Evolutionary conservation across 2,888 invertebrate species (phyloP).

Genomic region (Ariolimax columbianus): DNA sequence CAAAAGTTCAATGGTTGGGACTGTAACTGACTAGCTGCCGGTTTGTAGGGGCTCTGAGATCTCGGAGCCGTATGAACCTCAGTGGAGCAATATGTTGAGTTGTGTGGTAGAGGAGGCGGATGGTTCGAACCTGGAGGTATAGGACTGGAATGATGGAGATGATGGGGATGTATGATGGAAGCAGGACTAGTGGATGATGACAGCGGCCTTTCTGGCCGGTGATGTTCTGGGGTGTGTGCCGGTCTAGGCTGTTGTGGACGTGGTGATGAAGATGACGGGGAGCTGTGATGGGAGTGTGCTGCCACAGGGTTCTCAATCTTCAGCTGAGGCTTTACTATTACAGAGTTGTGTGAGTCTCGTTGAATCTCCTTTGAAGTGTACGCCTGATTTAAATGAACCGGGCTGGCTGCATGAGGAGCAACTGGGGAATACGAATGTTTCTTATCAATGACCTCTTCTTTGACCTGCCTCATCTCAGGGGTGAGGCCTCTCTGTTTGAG

Average conservation of each 20-base stretch:
- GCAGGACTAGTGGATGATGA: constrained; percentile 63
- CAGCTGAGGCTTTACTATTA: constrained; percentile 67
- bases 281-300: constrained; percentile 56
- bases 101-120: constrained; percentile 57
- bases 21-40: constrained; percentile 68
- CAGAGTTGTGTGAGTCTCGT: constrained; percentile 68
- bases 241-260: constrained; percentile 67
- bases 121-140: constrained; percentile 47
- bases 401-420: constrained; percentile 43
- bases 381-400: constrained; percentile 60
- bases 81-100: constrained; percentile 61
- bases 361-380: constrained; percentile 66
- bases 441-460: constrained; percentile 62
- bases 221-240: constrained; percentile 69
- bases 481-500: constrained; percentile 72
- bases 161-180: constrained; percentile 62
- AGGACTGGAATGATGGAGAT: constrained; percentile 60
- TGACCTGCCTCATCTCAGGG: constrained; percentile 59
- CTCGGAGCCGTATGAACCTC: constrained; percentile 58
- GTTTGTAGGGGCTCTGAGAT: constrained; percentile 71
- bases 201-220: constrained; percentile 57
- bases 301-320: constrained; percentile 56
- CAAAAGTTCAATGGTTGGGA: constrained; percentile 73
- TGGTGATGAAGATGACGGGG: constrained; percentile 63
- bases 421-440: constrained; percentile 35